Evolutionary conservation across 2,888 invertebrate genomes (phyloP), one percentile per base, ranked within the genome.

Genomic region (Zaprionus obscuricornis): DNA sequence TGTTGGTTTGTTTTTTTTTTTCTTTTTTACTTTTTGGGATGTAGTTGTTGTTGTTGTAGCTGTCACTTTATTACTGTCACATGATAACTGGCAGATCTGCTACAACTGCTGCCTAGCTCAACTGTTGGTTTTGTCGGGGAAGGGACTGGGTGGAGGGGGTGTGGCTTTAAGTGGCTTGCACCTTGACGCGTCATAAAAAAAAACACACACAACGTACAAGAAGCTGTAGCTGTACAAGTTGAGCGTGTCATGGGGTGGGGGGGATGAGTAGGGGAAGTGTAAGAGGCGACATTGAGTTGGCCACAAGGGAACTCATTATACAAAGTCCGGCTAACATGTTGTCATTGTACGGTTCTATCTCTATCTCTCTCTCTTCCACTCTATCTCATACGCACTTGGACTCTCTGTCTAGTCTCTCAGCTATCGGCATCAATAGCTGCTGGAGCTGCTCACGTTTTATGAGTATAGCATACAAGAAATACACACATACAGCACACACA

Each of bases 21-120:
- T 3, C n/a, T n/a, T n/a, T n/a, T n/a, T n/a, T n/a, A n/a, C n/a
- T n/a, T n/a, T n/a, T n/a, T n/a, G n/a, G n/a, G 14, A 10, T 47
- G 42, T 51, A 13, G 10, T 22, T 47, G 42, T 31, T 24, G 50
- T 47, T 54, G 79, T 71, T 71, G 72, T 58, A 46, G 59, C 76
- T 79, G 84, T 84, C 76, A 85, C 85, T 85, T 77, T 74, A 77
- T 77, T 85, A 77, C 70, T 69, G 85, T 73, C 85, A 77, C 78
- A 74, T 73, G 77, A 85, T 77, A 77, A 82, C 77, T 74, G 72
- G n/a, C n/a, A n/a, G n/a, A n/a, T n/a, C n/a, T n/a, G n/a, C n/a
- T n/a, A n/a, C n/a, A n/a, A n/a, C n/a, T n/a, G n/a, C n/a, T n/a
- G n/a, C n/a, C n/a, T n/a, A n/a, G 54, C 46, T 18, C 13, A 46